Evolutionary conservation across 2,888 invertebrate species (phyloP).

Genomic region (Parnassius smintheus): DNA sequence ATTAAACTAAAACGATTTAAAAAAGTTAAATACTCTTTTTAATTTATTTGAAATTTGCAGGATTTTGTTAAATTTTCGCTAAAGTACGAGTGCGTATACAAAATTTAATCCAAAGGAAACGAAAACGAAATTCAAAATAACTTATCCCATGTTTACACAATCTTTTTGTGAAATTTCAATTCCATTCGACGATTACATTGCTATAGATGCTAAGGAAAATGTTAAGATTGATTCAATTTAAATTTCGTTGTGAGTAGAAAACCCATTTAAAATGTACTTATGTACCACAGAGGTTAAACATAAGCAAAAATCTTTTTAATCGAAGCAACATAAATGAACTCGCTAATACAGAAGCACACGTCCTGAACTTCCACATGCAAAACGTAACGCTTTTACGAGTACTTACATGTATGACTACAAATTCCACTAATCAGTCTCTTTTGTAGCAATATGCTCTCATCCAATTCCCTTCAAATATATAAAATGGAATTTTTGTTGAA

Average conservation of each 20-base stretch:
- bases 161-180: conserved; percentile 38
- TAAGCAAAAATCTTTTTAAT: too few relatives aligned
- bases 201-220: conserved; percentile 22
- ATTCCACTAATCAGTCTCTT: too few relatives aligned
- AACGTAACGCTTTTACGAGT: too few relatives aligned
- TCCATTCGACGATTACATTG: conserved; percentile 15
- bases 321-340: too few relatives aligned
- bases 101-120: background rate
- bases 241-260: background rate
- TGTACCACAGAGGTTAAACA: background rate
- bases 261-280: conserved; percentile 5
- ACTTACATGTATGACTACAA: too few relatives aligned
- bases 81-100: too few relatives aligned
- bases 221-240: conserved; percentile 14
- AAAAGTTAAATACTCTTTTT: background rate
- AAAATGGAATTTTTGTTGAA: too few relatives aligned
- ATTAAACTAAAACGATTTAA: background rate
- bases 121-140: conserved; percentile 52
- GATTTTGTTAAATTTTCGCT: too few relatives aligned
- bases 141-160: conserved; percentile 56
- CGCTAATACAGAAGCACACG: too few relatives aligned
- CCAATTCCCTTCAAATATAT: too few relatives aligned
- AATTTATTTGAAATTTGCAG: background rate
- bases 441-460: too few relatives aligned
- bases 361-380: too few relatives aligned